Conservation (phyloP, 1,140 invertebrate species). For the Pseudomyrmex concolor region DNA sequence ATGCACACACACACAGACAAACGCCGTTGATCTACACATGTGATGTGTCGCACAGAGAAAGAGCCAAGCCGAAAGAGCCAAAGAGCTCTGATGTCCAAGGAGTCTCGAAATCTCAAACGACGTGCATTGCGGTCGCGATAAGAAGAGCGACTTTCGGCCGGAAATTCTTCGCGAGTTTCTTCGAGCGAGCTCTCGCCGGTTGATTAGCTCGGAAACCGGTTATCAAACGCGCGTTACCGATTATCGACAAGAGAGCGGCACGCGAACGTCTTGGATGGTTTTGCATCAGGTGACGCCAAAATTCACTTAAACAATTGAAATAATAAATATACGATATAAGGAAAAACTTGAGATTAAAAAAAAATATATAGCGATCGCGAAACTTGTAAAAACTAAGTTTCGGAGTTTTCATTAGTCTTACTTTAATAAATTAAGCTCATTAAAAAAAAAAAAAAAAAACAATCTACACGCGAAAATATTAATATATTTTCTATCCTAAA, state of each 20-base stretch:
- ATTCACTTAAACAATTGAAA: neutral
- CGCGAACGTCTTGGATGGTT: neutral
- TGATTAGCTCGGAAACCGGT: constrained; percentile 9
- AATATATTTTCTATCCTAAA: no score
- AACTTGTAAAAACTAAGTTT: no score
- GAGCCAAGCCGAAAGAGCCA: neutral
- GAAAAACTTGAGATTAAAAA: no score
- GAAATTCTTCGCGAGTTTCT: neutral
- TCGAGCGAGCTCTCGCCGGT: neutral
- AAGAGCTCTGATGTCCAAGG: constrained; percentile 28
- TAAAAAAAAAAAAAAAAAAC: no score
- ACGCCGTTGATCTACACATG: no score
- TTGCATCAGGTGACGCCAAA: constrained; percentile 21
- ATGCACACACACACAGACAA: neutral
- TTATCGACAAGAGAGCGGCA: constrained; percentile 42
- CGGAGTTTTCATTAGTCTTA: no score
- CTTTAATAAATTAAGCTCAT: no score
- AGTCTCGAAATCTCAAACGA: constrained; percentile 39
- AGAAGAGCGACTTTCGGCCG: constrained; percentile 7
- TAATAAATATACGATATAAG: no score
- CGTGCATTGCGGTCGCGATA: constrained; percentile 49
- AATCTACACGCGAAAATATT: no score
- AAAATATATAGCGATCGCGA: neutral
- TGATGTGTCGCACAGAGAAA: neutral
- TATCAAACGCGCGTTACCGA: constrained; percentile 26